Percentiles rank a stretch among this genome's conserved stretches.
Conservation (phyloP, 2,113 vertebrate species). For the Dolichotis patagonum region DNA sequence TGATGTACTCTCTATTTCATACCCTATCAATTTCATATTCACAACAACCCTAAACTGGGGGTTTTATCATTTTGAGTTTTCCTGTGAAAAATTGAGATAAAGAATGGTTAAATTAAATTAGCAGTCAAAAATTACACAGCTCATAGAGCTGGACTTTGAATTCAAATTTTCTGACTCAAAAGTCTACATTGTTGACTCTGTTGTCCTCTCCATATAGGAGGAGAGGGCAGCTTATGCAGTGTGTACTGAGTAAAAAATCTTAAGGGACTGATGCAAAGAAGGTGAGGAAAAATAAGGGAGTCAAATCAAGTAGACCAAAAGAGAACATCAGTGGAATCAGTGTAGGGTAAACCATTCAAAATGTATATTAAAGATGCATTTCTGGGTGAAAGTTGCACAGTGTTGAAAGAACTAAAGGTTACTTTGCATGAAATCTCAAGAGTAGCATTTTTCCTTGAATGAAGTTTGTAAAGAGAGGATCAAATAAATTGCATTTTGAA, state of each 20-base stretch:
- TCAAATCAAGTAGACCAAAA: neutral
- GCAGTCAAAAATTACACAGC: neutral
- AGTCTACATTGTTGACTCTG: neutral
- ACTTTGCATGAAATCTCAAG: neutral
- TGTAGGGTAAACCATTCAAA: neutral
- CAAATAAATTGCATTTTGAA: neutral
- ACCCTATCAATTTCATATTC: neutral
- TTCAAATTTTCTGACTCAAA: neutral
- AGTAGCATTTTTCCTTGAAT: slow-evolving; percentile 29
- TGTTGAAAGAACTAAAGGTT: neutral
- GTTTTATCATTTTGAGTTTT: neutral
- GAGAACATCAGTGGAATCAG: neutral
- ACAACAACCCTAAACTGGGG: neutral
- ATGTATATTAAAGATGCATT: neutral
- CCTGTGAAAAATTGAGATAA: neutral
- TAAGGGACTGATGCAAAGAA: neutral
- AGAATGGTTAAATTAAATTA: neutral
- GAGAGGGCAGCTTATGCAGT: neutral
- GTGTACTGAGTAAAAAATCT: neutral
- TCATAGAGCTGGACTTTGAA: neutral
- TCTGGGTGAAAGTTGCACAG: neutral
- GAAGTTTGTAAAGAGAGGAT: neutral
- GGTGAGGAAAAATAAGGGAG: neutral
- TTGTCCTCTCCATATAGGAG: neutral
- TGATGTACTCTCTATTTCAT: neutral